Evolutionary conservation across 1,140 invertebrate genomes (phyloP).

Genomic region (Cheumatopsyche charites): DNA sequence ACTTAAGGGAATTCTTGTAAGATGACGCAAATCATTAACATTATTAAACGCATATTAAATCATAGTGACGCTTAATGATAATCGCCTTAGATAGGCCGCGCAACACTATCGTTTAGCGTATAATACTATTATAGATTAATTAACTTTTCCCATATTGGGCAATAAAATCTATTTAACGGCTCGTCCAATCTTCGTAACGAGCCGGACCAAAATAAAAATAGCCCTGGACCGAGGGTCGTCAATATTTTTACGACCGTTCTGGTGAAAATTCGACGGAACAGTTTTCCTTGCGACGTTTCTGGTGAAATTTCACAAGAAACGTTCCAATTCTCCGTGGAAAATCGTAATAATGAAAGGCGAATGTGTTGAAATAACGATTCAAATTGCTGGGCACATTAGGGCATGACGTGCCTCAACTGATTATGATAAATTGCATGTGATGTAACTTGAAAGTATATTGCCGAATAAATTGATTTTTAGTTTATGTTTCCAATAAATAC

Average conservation of each 20-base stretch:
- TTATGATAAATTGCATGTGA: conserved; percentile 40
- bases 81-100: too few relatives aligned
- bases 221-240: neutral
- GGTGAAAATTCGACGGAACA: neutral
- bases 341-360: conserved; percentile 14
- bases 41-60: too few relatives aligned
- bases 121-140: too few relatives aligned
- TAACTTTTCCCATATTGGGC: neutral
- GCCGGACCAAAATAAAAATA: neutral
- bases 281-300: neutral
- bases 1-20: too few relatives aligned
- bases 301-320: neutral
- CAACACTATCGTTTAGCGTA: too few relatives aligned
- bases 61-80: too few relatives aligned
- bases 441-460: too few relatives aligned
- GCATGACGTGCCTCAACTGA: conserved; percentile 29
- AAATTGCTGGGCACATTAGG: conserved; percentile 38
- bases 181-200: neutral
- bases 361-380: conserved; percentile 31
- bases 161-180: conserved; percentile 1
- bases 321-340: neutral
- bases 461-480: too few relatives aligned
- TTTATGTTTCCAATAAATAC: too few relatives aligned
- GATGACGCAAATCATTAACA: too few relatives aligned
- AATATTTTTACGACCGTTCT: neutral